Conservation (phyloP, 1,140 invertebrate species). For the Habropoda laboriosa region DNA sequence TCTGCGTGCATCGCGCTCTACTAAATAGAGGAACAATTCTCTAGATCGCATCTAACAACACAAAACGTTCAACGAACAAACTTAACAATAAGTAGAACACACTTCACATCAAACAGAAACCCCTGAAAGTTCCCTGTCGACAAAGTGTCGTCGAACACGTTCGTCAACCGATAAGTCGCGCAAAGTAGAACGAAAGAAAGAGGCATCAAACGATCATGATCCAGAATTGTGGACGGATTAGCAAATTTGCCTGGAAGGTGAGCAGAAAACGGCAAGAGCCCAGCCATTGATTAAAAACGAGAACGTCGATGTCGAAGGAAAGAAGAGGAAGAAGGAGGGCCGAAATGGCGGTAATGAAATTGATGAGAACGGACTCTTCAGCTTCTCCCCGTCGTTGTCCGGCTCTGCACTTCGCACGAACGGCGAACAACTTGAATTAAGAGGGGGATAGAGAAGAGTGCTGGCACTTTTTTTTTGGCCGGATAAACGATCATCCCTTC, state of each 20-base stretch:
- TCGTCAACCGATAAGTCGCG: background rate
- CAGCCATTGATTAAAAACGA: conserved; percentile 13
- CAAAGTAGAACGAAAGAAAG: background rate
- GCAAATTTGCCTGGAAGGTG: conserved; percentile 28
- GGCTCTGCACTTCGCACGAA: conserved; percentile 8
- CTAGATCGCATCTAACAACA: too few relatives aligned
- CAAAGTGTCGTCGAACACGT: background rate
- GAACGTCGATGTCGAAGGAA: background rate
- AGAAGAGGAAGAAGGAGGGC: background rate
- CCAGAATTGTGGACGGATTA: conserved; percentile 36
- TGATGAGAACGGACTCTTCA: conserved; percentile 24
- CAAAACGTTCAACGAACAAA: too few relatives aligned
- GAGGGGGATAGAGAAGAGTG: background rate
- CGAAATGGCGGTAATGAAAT: conserved; percentile 34
- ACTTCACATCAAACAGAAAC: background rate
- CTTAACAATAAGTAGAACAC: too few relatives aligned
- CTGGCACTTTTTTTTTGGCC: conserved; percentile 15
- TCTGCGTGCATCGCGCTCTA: too few relatives aligned
- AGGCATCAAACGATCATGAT: conserved; percentile 3
- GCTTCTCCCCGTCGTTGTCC: background rate
- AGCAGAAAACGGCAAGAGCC: conserved; percentile 1
- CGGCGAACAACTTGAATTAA: conserved; percentile 37
- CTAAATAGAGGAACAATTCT: too few relatives aligned
- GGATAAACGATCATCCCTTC: conserved; percentile 44
- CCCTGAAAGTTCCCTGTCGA: too few relatives aligned